Conservation (phyloP, 2,888 invertebrate genomes). For the Papilio gigon region DNA sequence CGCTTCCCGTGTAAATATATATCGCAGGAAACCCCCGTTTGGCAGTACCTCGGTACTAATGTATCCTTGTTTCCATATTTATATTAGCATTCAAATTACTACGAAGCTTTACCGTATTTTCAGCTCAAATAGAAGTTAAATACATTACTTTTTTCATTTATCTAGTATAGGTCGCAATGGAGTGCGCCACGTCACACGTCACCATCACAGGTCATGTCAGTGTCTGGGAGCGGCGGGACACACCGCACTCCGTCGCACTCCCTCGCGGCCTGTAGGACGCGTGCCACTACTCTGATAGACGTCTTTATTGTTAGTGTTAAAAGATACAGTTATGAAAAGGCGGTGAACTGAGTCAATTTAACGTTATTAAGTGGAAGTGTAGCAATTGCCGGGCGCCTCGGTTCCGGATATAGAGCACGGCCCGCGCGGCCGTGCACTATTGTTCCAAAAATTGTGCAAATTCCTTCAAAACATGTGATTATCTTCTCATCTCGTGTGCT, state of each 20-base stretch:
- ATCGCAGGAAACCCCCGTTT: constrained; percentile 17
- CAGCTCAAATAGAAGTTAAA: not conserved
- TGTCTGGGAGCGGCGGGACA: not conserved
- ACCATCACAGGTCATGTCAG: not conserved
- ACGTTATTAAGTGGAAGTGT: constrained; percentile 10
- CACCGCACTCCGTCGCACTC: constrained; percentile 13
- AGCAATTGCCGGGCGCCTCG: constrained; percentile 9
- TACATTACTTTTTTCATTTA: not conserved
- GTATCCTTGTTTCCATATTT: not conserved
- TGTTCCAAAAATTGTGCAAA: constrained; percentile 48
- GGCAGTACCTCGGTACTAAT: not conserved
- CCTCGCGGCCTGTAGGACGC: not conserved
- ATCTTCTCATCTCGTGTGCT: constrained; percentile 39
- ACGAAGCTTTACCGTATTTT: not conserved
- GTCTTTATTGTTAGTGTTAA: no score
- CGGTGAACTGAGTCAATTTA: constrained; percentile 16
- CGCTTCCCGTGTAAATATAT: constrained; percentile 26
- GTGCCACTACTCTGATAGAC: not conserved
- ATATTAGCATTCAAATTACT: not conserved
- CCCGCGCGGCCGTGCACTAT: constrained; percentile 41
- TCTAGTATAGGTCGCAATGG: no score
- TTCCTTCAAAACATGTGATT: constrained; percentile 35
- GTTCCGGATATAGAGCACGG: constrained; percentile 10
- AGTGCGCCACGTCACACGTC: not conserved
- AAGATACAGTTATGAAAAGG: constrained; percentile 21